Evolutionary conservation across 1,140 invertebrate genomes (phyloP).

Genomic region (Notospermus geniculatus): DNA sequence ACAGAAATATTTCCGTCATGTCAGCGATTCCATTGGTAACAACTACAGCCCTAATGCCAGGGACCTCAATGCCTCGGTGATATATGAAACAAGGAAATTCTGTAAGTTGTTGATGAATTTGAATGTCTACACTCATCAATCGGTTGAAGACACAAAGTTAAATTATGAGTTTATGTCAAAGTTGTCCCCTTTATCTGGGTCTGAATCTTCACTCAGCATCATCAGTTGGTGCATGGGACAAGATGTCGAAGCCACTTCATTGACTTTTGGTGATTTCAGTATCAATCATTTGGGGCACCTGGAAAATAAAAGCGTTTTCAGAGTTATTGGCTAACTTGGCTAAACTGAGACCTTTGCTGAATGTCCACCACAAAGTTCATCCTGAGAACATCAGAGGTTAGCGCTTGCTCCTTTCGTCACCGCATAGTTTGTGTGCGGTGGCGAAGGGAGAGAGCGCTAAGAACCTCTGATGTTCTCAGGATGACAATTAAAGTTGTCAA

Average conservation of each 20-base stretch:
- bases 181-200: no score
- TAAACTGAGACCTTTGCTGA: no score
- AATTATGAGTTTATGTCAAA: background rate
- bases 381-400: no score
- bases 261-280: background rate
- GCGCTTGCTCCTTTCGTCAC: no score
- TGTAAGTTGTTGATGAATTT: conserved; percentile 31
- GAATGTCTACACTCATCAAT: background rate
- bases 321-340: no score
- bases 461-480: no score
- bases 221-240: background rate
- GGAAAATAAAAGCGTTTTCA: no score
- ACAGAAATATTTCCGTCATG: conserved; percentile 57
- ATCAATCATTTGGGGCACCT: no score
- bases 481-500: no score
- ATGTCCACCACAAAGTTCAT: no score
- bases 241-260: background rate
- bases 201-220: background rate
- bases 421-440: no score
- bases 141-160: background rate
- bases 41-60: conserved; percentile 61
- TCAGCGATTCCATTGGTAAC: conserved; percentile 65
- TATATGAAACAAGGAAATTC: conserved; percentile 53
- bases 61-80: conserved; percentile 57
- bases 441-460: no score